Base-by-base conservation (phyloP, 2,888 invertebrate genomes). In the Diaperis boleti region DNA sequence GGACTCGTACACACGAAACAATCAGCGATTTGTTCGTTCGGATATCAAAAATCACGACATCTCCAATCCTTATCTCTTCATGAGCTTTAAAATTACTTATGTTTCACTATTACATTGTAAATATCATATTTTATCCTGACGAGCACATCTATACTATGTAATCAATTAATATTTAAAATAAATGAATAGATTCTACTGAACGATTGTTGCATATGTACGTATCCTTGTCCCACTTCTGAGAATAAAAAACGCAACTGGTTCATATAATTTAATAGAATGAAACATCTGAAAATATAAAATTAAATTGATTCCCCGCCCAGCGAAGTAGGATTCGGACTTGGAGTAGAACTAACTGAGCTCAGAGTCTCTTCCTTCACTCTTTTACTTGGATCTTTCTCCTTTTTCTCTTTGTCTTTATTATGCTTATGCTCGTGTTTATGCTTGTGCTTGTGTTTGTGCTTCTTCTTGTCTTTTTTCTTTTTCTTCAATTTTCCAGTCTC, bases 391-490 rank as follows among this genome's bases (percentile, higher is more conserved):
- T 84, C 83, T 62, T 84, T 83, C 7, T 85, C 85, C 65, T 82
- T 83, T 61, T 77, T 81, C 57, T 83, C 82, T 49, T 87, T 81
- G 81, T 75, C 88, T 85, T 66, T 86, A 74, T 68, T 83, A 69
- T 86, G 84, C 64, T 86, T 84, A 70, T 87, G 86, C 62, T 87
- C 84, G 65, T 86, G 85, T 68, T 86, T 92, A 77, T 94, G 92
- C 72, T 93, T 94, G 77, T 95, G 92, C 76, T 94, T 95, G 76
- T 95, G 94, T 78, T 95, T 95, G 78, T 96, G 94, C 78, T 95
- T 96, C 81, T 95, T 88, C 75, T 90, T 91, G 74, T 91, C 89
- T 72, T 92, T 91, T 42, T 91, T 89, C 73, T 92, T 91, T 78
- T 91, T 90, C 81, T 90, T 89, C 50, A 77, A 72, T 68, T 88